phyloP scores from a whole-genome alignment of 2,797 vertebrate genomes.

The Etheostoma nigrum region DNA sequence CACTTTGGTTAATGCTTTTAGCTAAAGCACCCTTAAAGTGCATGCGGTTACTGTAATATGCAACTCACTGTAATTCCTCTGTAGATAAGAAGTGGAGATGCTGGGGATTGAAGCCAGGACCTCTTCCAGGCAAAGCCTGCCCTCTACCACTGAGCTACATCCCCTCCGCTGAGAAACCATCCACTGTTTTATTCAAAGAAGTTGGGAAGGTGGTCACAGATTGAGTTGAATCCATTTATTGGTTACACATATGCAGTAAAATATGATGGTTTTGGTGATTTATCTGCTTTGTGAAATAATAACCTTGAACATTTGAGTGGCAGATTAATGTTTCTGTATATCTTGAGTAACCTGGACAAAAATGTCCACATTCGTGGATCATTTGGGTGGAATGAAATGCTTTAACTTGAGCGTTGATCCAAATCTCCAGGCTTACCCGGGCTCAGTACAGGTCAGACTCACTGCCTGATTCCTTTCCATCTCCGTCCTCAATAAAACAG shows the following conservation, averaged over 20 bases:
- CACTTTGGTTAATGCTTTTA: too few species aligned
- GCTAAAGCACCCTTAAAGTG: neutral
- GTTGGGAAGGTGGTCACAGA: neutral
- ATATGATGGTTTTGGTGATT: neutral
- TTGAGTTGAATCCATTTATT: neutral
- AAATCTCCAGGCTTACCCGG: conserved; percentile 56
- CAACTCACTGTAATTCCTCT: neutral
- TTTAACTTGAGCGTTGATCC: conserved; percentile 42
- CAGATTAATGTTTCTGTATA: neutral
- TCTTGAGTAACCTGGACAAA: conserved; percentile 6
- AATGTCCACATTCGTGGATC: conserved; percentile 5
- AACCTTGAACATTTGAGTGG: neutral
- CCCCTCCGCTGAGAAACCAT: conserved; percentile 6
- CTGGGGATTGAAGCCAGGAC: conserved; percentile 46
- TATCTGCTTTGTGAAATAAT: neutral
- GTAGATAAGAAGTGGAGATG: neutral
- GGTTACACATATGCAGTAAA: neutral
- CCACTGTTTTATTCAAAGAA: neutral
- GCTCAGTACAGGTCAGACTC: conserved; percentile 30
- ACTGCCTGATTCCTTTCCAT: conserved; percentile 37
- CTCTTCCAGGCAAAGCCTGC: conserved; percentile 56
- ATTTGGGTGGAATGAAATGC: conserved; percentile 40
- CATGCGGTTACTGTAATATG: too few species aligned
- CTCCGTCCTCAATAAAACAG: conserved; percentile 50
- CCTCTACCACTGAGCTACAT: conserved; percentile 73